These are phyloP conservation scores for Oscheius onirici DNA, from an alignment of 2,888 invertebrate genomes.

Conservation along the genomic window DNA sequence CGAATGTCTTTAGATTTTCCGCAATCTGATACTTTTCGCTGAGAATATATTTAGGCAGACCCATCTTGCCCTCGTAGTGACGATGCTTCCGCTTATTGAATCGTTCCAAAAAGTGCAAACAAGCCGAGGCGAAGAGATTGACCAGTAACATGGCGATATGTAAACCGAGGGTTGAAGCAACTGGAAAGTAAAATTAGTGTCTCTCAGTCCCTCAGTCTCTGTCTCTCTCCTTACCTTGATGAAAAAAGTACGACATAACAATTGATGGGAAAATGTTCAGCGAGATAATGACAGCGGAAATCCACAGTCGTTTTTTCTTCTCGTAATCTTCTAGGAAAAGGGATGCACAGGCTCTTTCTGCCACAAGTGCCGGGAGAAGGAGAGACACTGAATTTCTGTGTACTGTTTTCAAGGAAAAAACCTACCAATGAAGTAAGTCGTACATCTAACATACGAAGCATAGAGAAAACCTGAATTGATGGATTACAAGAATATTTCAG, in stretches of 20 bases:
- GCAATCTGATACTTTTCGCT: neutral
- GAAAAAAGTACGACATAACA: neutral
- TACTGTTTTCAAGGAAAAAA: neutral
- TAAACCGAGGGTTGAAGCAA: neutral
- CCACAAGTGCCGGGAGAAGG: neutral
- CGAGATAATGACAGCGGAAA: neutral
- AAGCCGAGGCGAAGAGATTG: neutral
- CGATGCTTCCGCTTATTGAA: neutral
- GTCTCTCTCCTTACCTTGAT: neutral
- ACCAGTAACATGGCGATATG: neutral
- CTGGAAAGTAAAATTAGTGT: neutral
- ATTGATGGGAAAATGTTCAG: neutral
- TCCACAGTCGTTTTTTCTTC: neutral
- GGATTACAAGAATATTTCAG: neutral
- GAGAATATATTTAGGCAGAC: neutral
- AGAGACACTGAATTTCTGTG: neutral
- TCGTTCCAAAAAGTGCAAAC: neutral
- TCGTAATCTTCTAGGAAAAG: conserved; percentile 1
- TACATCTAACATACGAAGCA: neutral
- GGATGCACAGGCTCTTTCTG: neutral
- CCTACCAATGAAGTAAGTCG: neutral
- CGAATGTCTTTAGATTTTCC: neutral
- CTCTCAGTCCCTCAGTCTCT: neutral
- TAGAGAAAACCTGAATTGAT: neutral
- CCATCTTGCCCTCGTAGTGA: neutral